Conservation (phyloP, 2,113 vertebrate species). For the zebrafish (Danio rerio) region GRCz12tu NC_133196.1:26039501-26040000, state of each 20-base stretch:
- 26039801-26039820: conserved; percentile 35
- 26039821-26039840: not conserved
- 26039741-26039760: conserved; percentile 48
- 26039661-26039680: conserved; percentile 62
- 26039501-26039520: no score
- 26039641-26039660: conserved; percentile 60
- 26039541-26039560: conserved; percentile 23
- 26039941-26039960: conserved; percentile 32
- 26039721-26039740: conserved; percentile 17
- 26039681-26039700: conserved; percentile 47
- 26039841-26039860: conserved; percentile 8
- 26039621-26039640: conserved; percentile 46
- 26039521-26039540: conserved; percentile 41
- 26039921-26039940: conserved; percentile 7
- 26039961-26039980: conserved; percentile 33
- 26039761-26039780: conserved; percentile 45
- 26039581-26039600: not conserved
- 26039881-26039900: conserved; percentile 26
- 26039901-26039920: conserved; percentile 13
- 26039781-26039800: not conserved
- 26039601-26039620: conserved; percentile 5
- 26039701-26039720: conserved; percentile 48
- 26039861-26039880: conserved; percentile 25
- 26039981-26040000: conserved; percentile 4
- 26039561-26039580: not conserved